A percentile compares a stretch with the other conserved stretches of the same genome.
These are phyloP conservation scores for Lydus trimaculatus DNA, from an alignment of 2,888 invertebrate species.

Conservation along the genomic window DNA sequence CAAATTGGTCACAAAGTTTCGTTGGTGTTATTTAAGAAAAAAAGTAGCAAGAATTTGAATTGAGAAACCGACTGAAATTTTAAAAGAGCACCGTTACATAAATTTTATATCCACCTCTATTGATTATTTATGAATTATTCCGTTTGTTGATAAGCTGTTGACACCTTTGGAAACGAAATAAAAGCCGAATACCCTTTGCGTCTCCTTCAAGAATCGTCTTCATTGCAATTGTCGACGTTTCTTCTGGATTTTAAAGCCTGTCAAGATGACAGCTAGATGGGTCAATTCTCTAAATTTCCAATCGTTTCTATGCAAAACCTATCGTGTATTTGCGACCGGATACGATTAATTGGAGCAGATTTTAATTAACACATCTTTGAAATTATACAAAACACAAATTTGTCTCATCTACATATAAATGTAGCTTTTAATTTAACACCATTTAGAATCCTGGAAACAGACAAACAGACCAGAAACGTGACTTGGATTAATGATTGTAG, in stretches of 20 bases:
- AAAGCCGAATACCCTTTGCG: background rate
- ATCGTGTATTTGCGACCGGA: background rate
- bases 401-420: constrained; percentile 42
- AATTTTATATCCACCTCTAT: background rate
- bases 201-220: constrained; percentile 1
- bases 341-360: constrained; percentile 2
- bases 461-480: constrained; percentile 46
- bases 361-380: constrained; percentile 22
- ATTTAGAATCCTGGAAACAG: constrained; percentile 42
- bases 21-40: background rate
- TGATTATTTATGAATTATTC: constrained; percentile 5
- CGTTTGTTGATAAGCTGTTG: background rate
- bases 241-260: background rate
- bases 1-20: background rate
- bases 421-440: constrained; percentile 50
- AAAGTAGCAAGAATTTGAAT: background rate
- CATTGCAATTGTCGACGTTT: no score
- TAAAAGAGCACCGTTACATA: background rate
- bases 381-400: constrained; percentile 30
- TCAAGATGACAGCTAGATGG: background rate
- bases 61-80: background rate
- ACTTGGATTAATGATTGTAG: constrained; percentile 39
- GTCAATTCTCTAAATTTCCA: no score
- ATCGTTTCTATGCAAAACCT: constrained; percentile 10
- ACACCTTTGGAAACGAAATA: background rate